These are phyloP conservation scores for Lucinisca nassula DNA, from an alignment of 2,888 invertebrate genomes.

Conservation along the genomic window DNA sequence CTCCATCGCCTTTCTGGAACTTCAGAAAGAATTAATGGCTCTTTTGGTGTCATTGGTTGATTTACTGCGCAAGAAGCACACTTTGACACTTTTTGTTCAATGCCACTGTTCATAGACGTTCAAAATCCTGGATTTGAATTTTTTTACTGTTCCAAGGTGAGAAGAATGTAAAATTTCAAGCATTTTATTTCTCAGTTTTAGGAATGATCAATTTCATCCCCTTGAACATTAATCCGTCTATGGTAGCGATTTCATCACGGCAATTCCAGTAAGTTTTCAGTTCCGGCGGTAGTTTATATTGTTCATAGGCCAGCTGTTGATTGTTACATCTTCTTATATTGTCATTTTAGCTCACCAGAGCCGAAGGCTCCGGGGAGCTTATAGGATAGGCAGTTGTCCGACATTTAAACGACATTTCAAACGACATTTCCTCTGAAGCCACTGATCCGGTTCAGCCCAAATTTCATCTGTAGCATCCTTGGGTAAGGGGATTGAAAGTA, in stretches of 20 bases:
- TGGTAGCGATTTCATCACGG: conserved; percentile 38
- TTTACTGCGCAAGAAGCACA: conserved; percentile 42
- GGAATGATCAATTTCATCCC: conserved; percentile 39
- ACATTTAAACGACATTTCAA: too few relatives aligned
- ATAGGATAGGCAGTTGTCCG: too few relatives aligned
- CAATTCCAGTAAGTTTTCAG: conserved; percentile 23
- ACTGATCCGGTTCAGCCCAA: too few relatives aligned
- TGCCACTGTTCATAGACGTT: conserved; percentile 26
- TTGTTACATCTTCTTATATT: background rate
- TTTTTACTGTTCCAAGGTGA: conserved; percentile 45
- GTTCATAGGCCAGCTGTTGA: conserved; percentile 42
- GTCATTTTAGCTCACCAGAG: too few relatives aligned
- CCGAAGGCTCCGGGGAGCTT: too few relatives aligned
- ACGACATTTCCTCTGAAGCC: too few relatives aligned
- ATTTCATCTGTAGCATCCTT: too few relatives aligned
- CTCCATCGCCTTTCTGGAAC: conserved; percentile 34
- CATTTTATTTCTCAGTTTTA: too few relatives aligned
- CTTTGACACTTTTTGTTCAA: conserved; percentile 30
- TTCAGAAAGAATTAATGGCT: conserved; percentile 19
- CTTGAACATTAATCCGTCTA: too few relatives aligned
- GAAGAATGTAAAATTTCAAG: too few relatives aligned
- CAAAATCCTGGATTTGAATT: conserved; percentile 43
- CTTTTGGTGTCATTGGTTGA: conserved; percentile 1
- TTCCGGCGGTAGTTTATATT: background rate
- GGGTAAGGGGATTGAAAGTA: too few relatives aligned